Base-by-base conservation (phyloP, 2,888 invertebrate genomes). In the Physocephala rufipes region DNA sequence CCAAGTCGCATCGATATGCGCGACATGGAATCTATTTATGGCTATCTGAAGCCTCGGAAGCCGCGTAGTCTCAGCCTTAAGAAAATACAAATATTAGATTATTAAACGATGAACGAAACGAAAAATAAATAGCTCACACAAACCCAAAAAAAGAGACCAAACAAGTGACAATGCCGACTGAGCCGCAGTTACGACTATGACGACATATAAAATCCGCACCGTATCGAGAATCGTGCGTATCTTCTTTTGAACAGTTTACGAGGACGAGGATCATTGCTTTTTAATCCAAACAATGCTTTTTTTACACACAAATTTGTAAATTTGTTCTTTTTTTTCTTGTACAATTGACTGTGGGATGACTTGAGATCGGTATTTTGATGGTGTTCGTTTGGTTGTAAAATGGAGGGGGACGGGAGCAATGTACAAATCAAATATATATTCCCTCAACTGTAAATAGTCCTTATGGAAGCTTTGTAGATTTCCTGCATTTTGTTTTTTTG, bases 21-120 rank as follows among this genome's bases (percentile, higher is more conserved):
- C 79, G 84, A 86, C 79, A 82, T 86, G 85, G 86, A 86, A 77
- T 85, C 86, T 74, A 86, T 86, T 80, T 86, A 86, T 79, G 86
- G 85, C 71, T 86, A 86, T 78, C 79, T 86, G 64, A 86, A 86
- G 77, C 86, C 86, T 24, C 85, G 86, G 76, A 85, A 85, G 75
- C 82, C 83, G 73, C 83, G 85, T 74, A 84, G 84, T 77, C 82
- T 86, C 65, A 85, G 86, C 74, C 77, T 85, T 73, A 86, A 85
- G 79, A 82, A 83, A 79, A 82, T 85, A 71, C 83, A 84, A 79
- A 85, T 84, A 79, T 82, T 84, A 73, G 85, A 84, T 78, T 84
- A 85, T 79, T 84, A 73, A 80, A 61, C 30, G 28, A 28, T 61
- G 63, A 5, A 53, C 7, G 30, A 16, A 63, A 21, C 19, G 30